Evolutionary conservation across 2,113 vertebrate species (phyloP).

Genomic region (Capra hircus): DNA sequence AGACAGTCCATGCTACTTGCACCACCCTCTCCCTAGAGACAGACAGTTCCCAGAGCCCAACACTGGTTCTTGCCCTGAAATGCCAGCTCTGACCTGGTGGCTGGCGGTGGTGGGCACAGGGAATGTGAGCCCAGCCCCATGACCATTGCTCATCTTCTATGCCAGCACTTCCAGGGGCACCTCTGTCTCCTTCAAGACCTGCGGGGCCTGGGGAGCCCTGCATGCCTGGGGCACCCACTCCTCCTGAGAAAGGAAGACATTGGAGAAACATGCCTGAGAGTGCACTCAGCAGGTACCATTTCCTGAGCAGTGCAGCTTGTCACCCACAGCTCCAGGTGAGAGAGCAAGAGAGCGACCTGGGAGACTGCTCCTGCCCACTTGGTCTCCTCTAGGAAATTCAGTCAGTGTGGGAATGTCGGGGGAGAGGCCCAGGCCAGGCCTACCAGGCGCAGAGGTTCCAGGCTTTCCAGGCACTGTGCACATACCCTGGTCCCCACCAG

Average conservation of each 20-base stretch:
- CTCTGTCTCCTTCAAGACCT: conserved; percentile 58
- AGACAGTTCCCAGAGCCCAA: not conserved
- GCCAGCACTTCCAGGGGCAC: conserved; percentile 38
- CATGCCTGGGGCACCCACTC: not conserved
- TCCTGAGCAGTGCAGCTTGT: not conserved
- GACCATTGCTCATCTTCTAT: not conserved
- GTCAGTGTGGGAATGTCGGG: fast-evolving
- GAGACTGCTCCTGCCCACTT: not conserved
- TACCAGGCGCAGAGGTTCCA: fast-evolving
- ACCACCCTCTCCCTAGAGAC: not conserved
- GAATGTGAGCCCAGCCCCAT: not conserved
- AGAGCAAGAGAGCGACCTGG: not conserved
- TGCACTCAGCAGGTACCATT: fast-evolving
- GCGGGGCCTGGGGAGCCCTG: not conserved
- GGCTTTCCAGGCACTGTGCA: not conserved
- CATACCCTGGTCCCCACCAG: not conserved
- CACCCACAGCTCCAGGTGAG: not conserved
- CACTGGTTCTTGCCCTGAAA: fast-evolving
- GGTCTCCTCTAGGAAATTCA: not conserved
- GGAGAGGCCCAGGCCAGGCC: not conserved
- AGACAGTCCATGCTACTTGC: fast-evolving
- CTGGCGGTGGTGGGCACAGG: fast-evolving
- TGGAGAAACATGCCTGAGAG: not conserved
- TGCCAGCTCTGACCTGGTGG: not conserved
- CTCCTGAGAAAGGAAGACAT: conserved; percentile 22